phyloP scores from a whole-genome alignment of 2,888 invertebrate genomes.

The Volucella bombylans region DNA sequence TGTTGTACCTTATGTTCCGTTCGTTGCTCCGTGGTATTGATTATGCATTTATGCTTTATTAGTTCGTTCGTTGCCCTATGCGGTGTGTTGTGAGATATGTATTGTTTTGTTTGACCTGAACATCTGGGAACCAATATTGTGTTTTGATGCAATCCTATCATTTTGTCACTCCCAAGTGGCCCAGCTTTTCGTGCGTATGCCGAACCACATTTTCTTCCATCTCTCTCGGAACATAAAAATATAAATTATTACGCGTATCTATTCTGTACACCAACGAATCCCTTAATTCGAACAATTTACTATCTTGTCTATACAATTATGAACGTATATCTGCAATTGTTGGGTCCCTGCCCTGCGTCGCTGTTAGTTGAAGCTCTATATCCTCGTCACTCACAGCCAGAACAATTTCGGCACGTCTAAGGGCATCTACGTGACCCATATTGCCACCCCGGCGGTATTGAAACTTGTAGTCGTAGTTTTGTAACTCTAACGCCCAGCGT shows the following conservation, averaged over 20 bases:
- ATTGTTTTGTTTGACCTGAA: too few species aligned
- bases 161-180: not conserved
- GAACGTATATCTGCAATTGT: not conserved
- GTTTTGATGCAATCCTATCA: too few species aligned
- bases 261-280: constrained; percentile 14
- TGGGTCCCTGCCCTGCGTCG: constrained; percentile 36
- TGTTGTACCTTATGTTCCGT: too few species aligned
- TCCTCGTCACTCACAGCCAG: constrained; percentile 7
- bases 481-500: constrained; percentile 66
- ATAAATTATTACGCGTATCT: not conserved
- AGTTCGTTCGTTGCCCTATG: too few species aligned
- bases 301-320: not conserved
- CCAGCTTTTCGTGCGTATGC: constrained; percentile 1
- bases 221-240: constrained; percentile 14
- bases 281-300: not conserved
- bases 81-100: too few species aligned
- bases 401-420: constrained; percentile 19
- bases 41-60: too few species aligned
- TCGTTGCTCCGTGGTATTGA: too few species aligned
- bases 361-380: constrained; percentile 39
- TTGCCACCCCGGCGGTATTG: constrained; percentile 33
- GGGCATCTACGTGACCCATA: constrained; percentile 54
- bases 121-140: too few species aligned
- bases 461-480: constrained; percentile 24
- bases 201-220: constrained; percentile 17